Base-by-base conservation (phyloP, 2,113 vertebrate genomes). In the Bambusicola thoracicus region DNA sequence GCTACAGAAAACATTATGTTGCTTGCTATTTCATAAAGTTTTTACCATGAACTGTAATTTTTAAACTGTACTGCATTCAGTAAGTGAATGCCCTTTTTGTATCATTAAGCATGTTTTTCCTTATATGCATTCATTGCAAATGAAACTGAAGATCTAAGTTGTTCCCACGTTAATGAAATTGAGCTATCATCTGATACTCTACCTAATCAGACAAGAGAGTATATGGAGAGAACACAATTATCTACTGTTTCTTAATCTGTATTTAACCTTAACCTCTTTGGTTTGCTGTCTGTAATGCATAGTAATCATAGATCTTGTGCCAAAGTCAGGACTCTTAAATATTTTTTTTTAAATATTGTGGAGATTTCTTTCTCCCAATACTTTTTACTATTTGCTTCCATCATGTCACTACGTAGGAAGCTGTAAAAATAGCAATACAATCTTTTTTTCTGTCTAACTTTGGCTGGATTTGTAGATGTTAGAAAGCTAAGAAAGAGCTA, bases 1-100 rank as follows among this genome's bases (percentile, higher is more conserved):
- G 10, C 18, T 69, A 66, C 2, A 10, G 19, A 34, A 2, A 36
- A 32, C 2, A 34, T 73, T 74, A 43, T 15, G 9, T 16, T 51
- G 8, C 65, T 61, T 25, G 17, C 2, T 46, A 51, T 56, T 89
- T 74, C 25, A 11, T 46, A 65, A 58, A n/a, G 13, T 27, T 3
- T 10, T 25, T 46, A 6, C 30, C 0, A 2, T 49, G 55, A 89
- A 8, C 8, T 16, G 36, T 32, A 2, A 0, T 58, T 55, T 62
- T 61, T 36, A 49, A 79, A 72, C n/a, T 21, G 11, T 55, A 40
- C 8, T 41, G 2, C 13, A 48, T 76, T 76, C 30, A 20, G 41
- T 53, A 53, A 80, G 3, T 10, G 30, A 87, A 3, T 76, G 16
- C 8, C n/a, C 8, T 80, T 85, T n/a, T 29, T 38, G 34, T 32